Percentiles rank a stretch among this genome's conserved stretches.
Evolutionary conservation across 2,113 vertebrate genomes (phyloP).

Genomic region (Orientallactaga bullata): DNA sequence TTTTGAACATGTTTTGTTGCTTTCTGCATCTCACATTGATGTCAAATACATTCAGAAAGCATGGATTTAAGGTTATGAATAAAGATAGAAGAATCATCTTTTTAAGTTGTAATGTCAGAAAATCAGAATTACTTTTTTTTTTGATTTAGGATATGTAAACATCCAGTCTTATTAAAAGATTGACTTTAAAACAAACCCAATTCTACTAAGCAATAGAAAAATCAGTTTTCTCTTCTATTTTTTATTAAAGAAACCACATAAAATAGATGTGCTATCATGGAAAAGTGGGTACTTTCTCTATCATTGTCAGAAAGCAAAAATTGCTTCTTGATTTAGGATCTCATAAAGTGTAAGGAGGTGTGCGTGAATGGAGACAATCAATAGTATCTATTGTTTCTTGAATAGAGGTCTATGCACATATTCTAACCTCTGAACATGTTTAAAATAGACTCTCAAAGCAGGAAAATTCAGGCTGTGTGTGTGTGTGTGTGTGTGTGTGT

Average conservation of each 20-base stretch:
- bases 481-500: no score
- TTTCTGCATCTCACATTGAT: background rate
- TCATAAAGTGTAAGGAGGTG: background rate
- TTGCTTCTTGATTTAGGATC: conserved; percentile 75
- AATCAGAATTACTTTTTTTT: conserved; percentile 68
- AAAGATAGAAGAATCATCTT: background rate
- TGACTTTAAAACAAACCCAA: conserved; percentile 49
- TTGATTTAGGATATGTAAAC: conserved; percentile 67
- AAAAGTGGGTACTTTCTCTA: conserved; percentile 44
- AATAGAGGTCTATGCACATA: background rate
- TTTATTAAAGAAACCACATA: conserved; percentile 3
- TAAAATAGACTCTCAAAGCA: conserved; percentile 1
- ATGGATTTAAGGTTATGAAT: background rate
- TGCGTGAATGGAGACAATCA: conserved; percentile 59
- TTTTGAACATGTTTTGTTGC: background rate
- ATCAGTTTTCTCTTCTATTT: background rate
- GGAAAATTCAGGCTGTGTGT: background rate
- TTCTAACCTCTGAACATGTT: conserved; percentile 7
- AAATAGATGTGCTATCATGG: conserved; percentile 14
- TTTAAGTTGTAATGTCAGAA: conserved; percentile 60
- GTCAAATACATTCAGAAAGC: background rate
- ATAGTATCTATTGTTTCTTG: background rate
- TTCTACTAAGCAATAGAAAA: background rate
- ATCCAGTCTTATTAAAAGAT: background rate
- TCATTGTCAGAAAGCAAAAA: conserved; percentile 69